Conservation (phyloP, 2,888 invertebrate genomes). For the Blomia tropicalis region DNA sequence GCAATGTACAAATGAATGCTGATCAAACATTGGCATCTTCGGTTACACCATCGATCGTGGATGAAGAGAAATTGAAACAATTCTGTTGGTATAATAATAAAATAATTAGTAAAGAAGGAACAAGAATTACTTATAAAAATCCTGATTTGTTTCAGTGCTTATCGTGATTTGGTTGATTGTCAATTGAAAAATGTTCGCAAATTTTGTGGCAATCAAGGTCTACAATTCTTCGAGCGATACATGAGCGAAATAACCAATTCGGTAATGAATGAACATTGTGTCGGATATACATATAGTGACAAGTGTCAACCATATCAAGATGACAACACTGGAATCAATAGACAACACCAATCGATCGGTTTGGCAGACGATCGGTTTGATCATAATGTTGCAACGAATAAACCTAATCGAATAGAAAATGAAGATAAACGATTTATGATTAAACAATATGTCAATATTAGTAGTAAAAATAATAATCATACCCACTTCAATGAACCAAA, state of each 20-base stretch:
- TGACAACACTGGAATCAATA: background rate
- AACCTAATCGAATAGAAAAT: no score
- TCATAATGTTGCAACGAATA: no score
- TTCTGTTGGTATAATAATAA: conserved; percentile 26
- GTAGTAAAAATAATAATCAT: no score
- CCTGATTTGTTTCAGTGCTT: conserved; percentile 15
- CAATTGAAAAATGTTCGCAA: conserved; percentile 15
- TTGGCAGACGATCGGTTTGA: no score
- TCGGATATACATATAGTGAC: conserved; percentile 11
- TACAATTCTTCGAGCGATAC: conserved; percentile 15
- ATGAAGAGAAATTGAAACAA: conserved; percentile 26
- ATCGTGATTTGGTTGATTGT: conserved; percentile 14
- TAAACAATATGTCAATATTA: no score
- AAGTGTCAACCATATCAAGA: conserved; percentile 12
- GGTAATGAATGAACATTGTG: conserved; percentile 19
- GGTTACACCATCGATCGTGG: conserved; percentile 1
- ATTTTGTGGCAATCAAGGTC: conserved; percentile 14
- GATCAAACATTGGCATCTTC: no score
- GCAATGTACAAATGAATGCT: background rate
- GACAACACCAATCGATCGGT: no score
- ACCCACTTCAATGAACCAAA: no score
- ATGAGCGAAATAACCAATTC: conserved; percentile 14
- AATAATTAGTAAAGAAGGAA: background rate
- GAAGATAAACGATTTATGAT: no score
- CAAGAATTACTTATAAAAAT: background rate